Base-by-base conservation (phyloP, 35 echinoderm and acorn worm genomes). In the Stichopus chloronotus region DNA sequence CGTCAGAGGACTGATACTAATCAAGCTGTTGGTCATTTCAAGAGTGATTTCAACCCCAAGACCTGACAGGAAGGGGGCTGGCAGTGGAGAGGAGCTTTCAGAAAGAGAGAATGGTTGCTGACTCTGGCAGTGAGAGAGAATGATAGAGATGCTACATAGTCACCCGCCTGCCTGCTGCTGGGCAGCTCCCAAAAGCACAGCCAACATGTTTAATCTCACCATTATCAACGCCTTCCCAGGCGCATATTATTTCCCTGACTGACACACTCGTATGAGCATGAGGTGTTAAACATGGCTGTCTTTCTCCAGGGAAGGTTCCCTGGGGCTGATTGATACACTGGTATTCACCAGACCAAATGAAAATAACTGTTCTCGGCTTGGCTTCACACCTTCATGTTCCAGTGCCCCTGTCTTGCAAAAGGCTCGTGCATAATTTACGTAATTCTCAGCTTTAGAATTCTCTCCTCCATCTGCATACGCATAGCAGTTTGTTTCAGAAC, bases 271-370 rank as follows among this genome's bases (percentile, higher is more conserved):
- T 78, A 91, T 58, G 90, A 91, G 43, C 90, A 91, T 57, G 76
- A 91, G 90, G 90, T 91, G 90, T 91, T 78, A 91, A 91, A 91
- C 90, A 91, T 91, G 90, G 90, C 69, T 58, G 90, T 57, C 90
- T 57, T 55, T 59, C 76, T 79, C 90, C 53, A 53, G 71, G 59
- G 90, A 91, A 43, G 56, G 76, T 57, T 91, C 90, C 76, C 69
- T 55, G 11, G 52, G 90, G 90, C 90, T 91, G 90, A 91, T 91
- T 91, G 90, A 91, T 91, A 77, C 90, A 53, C 90, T 91, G 56
- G 55, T 72, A 89, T 89, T 89, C 65, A 72, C 87, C 87, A 89
- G 87, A 89, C 87, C 55, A 58, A 91, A 79, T 91, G 90, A 91
- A 91, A 91, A 91, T 91, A 91, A 79, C 90, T 79, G 55, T 91